These are phyloP conservation scores for Cistogaster globosa DNA, from an alignment of 2,888 invertebrate species.

Conservation along the genomic window DNA sequence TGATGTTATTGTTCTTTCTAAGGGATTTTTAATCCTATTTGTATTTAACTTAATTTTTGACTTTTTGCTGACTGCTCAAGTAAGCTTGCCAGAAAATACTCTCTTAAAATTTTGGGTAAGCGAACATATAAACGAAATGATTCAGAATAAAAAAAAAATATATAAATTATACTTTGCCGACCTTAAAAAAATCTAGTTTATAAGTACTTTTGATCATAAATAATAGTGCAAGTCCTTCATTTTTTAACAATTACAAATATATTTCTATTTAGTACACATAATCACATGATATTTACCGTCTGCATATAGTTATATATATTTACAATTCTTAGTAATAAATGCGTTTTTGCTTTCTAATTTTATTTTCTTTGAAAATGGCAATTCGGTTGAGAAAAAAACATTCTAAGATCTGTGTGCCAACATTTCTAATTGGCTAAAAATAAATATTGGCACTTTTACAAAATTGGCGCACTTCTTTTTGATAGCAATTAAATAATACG, in stretches of 20 bases:
- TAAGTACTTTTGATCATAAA: background rate
- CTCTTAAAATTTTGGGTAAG: no score
- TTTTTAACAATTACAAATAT: slow-evolving; percentile 8
- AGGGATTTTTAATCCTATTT: no score
- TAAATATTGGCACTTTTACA: slow-evolving; percentile 72
- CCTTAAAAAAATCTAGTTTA: slow-evolving; percentile 22
- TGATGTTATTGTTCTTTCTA: no score
- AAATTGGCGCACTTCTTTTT: slow-evolving; percentile 72
- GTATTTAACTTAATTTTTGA: no score
- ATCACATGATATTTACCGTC: slow-evolving; percentile 64
- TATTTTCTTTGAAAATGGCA: slow-evolving; percentile 19
- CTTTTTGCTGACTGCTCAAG: no score
- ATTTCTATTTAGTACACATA: slow-evolving; percentile 13
- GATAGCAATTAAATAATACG: slow-evolving; percentile 68
- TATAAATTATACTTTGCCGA: background rate
- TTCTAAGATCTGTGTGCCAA: slow-evolving; percentile 69
- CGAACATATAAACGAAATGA: no score
- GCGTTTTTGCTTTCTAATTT: slow-evolving; percentile 68
- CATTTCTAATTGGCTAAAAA: slow-evolving; percentile 68
- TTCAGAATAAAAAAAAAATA: no score
- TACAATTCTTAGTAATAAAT: slow-evolving; percentile 60
- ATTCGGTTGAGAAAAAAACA: slow-evolving; percentile 27
- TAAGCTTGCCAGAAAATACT: no score
- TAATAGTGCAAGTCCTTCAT: slow-evolving; percentile 34
- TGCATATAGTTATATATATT: slow-evolving; percentile 23